Base-by-base conservation (phyloP, 2,888 invertebrate genomes). In the Tetropium fuscum region DNA sequence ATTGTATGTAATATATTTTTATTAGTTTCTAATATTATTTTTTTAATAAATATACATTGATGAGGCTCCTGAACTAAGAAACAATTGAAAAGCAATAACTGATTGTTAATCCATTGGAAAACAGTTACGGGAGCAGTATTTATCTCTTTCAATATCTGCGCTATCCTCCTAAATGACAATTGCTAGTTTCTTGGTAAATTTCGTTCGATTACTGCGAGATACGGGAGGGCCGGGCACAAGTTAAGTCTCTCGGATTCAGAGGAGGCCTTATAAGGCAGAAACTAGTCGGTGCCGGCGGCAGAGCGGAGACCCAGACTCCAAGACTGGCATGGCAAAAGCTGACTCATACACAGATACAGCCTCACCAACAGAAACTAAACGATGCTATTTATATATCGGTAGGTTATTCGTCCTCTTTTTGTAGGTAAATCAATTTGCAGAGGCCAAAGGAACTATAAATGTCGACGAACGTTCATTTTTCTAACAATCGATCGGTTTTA, bases 261-360 rank as follows among this genome's bases (percentile, higher is more conserved):
- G 48, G 48, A 48, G 51, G 40, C 64, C 64, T 48, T 59, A 59
- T 59, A 59, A 53, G 59, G 59, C 15, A 53, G 54, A 48, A 59
- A 54, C 59, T 43, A 54, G 59, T 54, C 41, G 32, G 19, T 22
- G 20, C 32, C 44, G 44, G 44, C 44, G 44, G 44, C 44, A 16
- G 27, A 27, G 30, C 58, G 22, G 47, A 66, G 68, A 68, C 68
- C 63, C 62, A 68, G 68, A 68, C 68, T 66, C 62, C 55, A 40
- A 58, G 65, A 58, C 65, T 65, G 61, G 27, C 22, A 22, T 53
- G 10, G 48, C 48, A 22, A 38, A 32, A 16, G 36, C 22, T 51
- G 51, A 51, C 51, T 51, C 51, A 51, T 38, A 27, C 25, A 22
- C n/a, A n/a, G 13, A 20, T 48, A 48, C 48, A 48, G 51, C 27